Evolutionary conservation across 2,797 vertebrate species (phyloP).

Genomic region (Sphaeramia orbicularis): DNA sequence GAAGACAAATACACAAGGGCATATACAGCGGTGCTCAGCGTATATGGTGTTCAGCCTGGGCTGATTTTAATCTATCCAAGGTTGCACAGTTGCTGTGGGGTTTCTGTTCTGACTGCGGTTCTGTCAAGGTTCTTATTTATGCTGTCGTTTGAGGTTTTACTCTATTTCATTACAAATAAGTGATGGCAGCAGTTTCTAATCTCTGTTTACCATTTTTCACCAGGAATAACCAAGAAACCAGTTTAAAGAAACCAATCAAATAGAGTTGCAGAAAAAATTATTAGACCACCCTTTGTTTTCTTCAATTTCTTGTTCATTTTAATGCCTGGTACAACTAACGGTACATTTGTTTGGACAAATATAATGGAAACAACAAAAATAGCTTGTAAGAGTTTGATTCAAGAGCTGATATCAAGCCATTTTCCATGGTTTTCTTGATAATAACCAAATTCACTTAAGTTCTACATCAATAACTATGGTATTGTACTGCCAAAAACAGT

Average conservation of each 20-base stretch:
- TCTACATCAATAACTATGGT: no score
- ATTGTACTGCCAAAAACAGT: no score
- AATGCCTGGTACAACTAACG: no score
- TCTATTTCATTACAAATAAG: slow-evolving; percentile 37
- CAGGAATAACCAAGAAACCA: background rate
- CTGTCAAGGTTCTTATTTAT: slow-evolving; percentile 22
- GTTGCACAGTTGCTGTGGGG: slow-evolving; percentile 7
- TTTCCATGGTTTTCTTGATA: no score
- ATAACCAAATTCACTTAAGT: no score
- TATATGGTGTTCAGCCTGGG: background rate
- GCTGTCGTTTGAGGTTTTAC: slow-evolving; percentile 23
- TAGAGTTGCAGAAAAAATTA: no score
- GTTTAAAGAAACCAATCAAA: background rate
- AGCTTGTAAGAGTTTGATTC: no score
- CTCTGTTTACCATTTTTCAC: background rate
- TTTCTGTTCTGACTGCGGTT: slow-evolving; percentile 20
- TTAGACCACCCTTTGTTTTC: no score
- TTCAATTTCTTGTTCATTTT: no score
- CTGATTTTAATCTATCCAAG: slow-evolving; percentile 38
- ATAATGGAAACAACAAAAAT: no score
- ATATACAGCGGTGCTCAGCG: slow-evolving; percentile 3
- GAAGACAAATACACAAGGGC: slow-evolving; percentile 45
- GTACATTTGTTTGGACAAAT: no score
- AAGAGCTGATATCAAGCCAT: no score
- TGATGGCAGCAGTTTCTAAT: slow-evolving; percentile 13